Percentiles rank a stretch among this genome's conserved stretches.
Conservation (phyloP, 2,797 vertebrate genomes). For the Psittacula echo region DNA sequence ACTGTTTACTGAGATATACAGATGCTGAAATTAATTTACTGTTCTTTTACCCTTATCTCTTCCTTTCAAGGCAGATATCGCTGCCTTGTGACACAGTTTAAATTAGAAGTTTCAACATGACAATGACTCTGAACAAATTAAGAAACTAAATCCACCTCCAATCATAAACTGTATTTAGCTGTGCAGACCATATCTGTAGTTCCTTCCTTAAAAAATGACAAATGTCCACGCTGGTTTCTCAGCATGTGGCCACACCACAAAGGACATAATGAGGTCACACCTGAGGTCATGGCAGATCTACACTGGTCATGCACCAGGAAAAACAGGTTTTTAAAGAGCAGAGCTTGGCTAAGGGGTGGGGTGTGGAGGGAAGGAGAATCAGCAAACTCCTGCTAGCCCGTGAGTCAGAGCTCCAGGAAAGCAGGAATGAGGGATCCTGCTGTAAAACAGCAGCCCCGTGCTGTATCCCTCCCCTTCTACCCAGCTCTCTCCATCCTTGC, state of each 20-base stretch:
- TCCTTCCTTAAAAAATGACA: neutral
- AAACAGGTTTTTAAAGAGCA: neutral
- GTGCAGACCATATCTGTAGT: neutral
- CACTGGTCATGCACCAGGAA: neutral
- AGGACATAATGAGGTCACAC: neutral
- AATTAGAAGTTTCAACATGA: neutral
- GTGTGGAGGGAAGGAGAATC: neutral
- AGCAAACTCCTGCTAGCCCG: neutral
- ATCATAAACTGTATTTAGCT: neutral
- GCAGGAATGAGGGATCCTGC: neutral
- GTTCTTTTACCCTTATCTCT: neutral
- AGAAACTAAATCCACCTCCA: neutral
- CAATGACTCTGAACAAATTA: neutral
- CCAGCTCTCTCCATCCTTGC: neutral
- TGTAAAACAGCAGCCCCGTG: neutral
- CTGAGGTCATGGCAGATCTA: neutral
- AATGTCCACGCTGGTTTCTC: neutral
- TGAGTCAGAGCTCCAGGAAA: neutral
- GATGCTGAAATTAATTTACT: neutral
- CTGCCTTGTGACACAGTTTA: neutral
- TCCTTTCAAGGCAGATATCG: neutral
- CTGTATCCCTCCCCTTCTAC: neutral
- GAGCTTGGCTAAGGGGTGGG: neutral
- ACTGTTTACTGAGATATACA: neutral
- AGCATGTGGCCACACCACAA: neutral